A percentile compares a stretch with the other conserved stretches of the same genome.
Evolutionary conservation across 2,888 invertebrate species (phyloP).

Genomic region (Syrphus vitripennis): DNA sequence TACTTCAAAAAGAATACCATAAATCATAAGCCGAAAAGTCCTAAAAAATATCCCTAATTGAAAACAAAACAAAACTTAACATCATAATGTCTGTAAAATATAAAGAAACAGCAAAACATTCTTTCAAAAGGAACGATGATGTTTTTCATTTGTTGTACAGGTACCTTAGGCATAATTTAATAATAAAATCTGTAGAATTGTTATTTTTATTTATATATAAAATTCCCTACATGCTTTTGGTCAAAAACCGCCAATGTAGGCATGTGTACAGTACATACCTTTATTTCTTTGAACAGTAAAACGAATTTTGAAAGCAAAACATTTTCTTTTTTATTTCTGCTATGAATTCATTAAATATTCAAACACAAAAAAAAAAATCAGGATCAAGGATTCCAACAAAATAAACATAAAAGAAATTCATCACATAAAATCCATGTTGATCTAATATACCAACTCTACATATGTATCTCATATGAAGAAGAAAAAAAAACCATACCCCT

Average conservation of each 20-base stretch:
- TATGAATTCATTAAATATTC: constrained; percentile 7
- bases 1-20: neutral
- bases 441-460: neutral
- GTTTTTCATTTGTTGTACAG: neutral
- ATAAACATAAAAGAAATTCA: constrained; percentile 29
- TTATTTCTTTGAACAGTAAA: neutral
- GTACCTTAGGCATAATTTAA: neutral
- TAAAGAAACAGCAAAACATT: neutral
- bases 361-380: constrained; percentile 11
- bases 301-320: neutral
- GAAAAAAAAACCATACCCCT: neutral
- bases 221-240: neutral
- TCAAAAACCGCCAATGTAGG: neutral
- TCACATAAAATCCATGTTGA: constrained; percentile 26
- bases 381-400: constrained; percentile 8
- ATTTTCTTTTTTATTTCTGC: neutral
- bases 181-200: constrained; percentile 8
- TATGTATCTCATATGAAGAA: neutral
- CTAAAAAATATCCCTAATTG: neutral
- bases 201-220: neutral
- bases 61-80: neutral
- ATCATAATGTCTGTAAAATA: neutral
- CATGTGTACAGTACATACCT: neutral
- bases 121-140: neutral
- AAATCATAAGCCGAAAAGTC: neutral